These are phyloP conservation scores for Acleris literana DNA, from an alignment of 2,888 invertebrate species.

Conservation along the genomic window DNA sequence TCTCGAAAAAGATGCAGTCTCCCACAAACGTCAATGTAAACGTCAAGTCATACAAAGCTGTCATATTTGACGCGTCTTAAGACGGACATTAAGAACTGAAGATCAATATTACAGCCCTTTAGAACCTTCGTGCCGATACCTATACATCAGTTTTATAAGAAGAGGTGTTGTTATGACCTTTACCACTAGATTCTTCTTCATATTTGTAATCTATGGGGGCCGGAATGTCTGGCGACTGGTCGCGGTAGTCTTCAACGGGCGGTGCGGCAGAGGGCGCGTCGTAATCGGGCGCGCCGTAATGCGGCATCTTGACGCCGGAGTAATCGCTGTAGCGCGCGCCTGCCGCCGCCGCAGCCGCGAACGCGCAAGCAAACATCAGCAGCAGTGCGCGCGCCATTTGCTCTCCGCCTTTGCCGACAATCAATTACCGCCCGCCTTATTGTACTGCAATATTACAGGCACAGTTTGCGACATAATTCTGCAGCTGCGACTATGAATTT, in stretches of 20 bases:
- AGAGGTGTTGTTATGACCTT: constrained; percentile 8
- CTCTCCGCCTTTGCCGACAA: constrained; percentile 37
- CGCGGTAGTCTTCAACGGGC: constrained; percentile 57
- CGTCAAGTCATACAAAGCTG: too few relatives aligned
- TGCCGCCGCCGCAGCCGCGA: constrained; percentile 43
- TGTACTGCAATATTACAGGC: constrained; percentile 41
- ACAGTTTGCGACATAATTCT: constrained; percentile 61
- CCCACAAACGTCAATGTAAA: too few relatives aligned
- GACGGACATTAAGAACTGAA: too few relatives aligned
- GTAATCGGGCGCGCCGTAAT: constrained; percentile 60
- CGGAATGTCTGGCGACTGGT: constrained; percentile 58
- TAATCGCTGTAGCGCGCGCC: constrained; percentile 62
- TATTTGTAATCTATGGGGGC: constrained; percentile 67
- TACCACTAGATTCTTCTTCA: constrained; percentile 56
- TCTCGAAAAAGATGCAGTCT: too few relatives aligned
- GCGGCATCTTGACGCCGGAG: constrained; percentile 64
- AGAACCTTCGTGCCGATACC: too few relatives aligned
- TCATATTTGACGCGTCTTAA: too few relatives aligned
- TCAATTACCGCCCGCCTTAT: constrained; percentile 6
- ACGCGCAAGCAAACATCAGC: constrained; percentile 47
- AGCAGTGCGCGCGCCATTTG: constrained; percentile 44
- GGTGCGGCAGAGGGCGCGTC: constrained; percentile 43
- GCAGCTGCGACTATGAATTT: constrained; percentile 68
- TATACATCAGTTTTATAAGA: too few relatives aligned
- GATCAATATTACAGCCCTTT: too few relatives aligned